A percentile compares a stretch with the other conserved stretches of the same genome.
These are phyloP conservation scores for Maniola hyperantus DNA, from an alignment of 2,888 invertebrate species.

Conservation along the genomic window DNA sequence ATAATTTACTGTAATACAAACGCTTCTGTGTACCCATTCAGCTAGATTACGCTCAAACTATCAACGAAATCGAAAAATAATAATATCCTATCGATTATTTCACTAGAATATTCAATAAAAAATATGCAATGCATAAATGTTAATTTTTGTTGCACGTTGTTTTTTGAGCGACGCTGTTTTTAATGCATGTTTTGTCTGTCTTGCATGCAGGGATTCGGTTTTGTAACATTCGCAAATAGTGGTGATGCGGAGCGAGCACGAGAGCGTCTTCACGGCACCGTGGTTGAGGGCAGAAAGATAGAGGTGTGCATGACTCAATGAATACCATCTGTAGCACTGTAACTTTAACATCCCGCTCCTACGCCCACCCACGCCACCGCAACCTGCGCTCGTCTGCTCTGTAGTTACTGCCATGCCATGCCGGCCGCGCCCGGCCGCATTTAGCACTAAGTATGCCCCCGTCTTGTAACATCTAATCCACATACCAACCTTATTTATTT, in stretches of 20 bases:
- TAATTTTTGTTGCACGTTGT: slow-evolving; percentile 90
- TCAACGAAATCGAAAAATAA: slow-evolving; percentile 75
- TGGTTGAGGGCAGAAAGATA: slow-evolving; percentile 99
- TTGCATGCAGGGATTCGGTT: slow-evolving; percentile 99
- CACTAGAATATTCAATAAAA: slow-evolving; percentile 76
- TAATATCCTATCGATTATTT: slow-evolving; percentile 76
- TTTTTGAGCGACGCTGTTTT: slow-evolving; percentile 91
- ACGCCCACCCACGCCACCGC: slow-evolving; percentile 77
- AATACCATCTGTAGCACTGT: slow-evolving; percentile 84
- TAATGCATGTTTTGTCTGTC: slow-evolving; percentile 98
- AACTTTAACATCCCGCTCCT: slow-evolving; percentile 86
- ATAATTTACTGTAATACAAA: slow-evolving; percentile 77
- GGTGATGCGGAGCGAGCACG: slow-evolving; percentile 99
- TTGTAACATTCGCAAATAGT: slow-evolving; percentile 99
- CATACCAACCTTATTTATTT: slow-evolving; percentile 83
- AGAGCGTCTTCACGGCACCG: slow-evolving; percentile 99
- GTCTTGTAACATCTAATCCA: slow-evolving; percentile 67
- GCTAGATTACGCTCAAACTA: slow-evolving; percentile 82
- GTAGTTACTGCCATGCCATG: slow-evolving; percentile 80
- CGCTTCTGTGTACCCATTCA: slow-evolving; percentile 82
- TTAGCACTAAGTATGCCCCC: slow-evolving; percentile 77
- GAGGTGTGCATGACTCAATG: slow-evolving; percentile 98
- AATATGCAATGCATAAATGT: slow-evolving; percentile 84
- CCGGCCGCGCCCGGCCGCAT: slow-evolving; percentile 43
- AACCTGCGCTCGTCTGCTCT: slow-evolving; percentile 82